Base-by-base conservation (phyloP, 2,797 vertebrate species). In the Philypnodon macrostomus region DNA sequence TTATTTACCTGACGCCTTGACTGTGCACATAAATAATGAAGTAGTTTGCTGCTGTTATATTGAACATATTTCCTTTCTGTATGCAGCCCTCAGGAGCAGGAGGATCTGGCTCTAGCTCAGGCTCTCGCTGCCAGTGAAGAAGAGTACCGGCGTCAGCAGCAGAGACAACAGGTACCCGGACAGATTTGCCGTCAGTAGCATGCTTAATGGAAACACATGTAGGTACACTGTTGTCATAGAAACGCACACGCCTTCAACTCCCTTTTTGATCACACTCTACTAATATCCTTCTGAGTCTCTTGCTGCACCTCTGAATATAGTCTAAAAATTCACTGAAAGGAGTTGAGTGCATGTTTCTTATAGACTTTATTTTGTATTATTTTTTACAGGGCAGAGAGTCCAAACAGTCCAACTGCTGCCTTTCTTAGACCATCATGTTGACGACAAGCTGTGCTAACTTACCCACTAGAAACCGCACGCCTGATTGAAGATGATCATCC, bases 81-180 rank as follows among this genome's bases (percentile, higher is more conserved):
- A 37, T 14, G 79, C 73, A 92, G 91, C 51, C 88, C 87, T 75
- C 90, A 91, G 85, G 91, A 92, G 83, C 90, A 91, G 86, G 91
- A 92, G 67, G 91, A 92, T 77, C 85, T 90, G 80, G 91, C 90
- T 62, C 69, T 92, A n/a, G 91, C 91, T 74, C 90, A 91, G 85
- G 91, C 91, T 58, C 86, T 92, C 1, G 90, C 91, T 73, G 91
- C 89, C 57, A 92, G 90, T 19, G 89, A 91, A 64, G 90, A 91
- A 78, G 91, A 92, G 42, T 91, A 70, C 73, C 66, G 81, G 41
- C 87, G 84, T 14, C 91, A 91, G 69, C 90, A 91, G 79, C 90
- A 87, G 85, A 89, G 86, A 88, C 89, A 87, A 85, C 90, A 91
- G 90, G 90, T 92, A 91, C 78, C 88, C 42, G 80, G 87, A 85